Conservation (phyloP, 2,797 vertebrate genomes). For the Acrossocheilus wenchowensis region DNA sequence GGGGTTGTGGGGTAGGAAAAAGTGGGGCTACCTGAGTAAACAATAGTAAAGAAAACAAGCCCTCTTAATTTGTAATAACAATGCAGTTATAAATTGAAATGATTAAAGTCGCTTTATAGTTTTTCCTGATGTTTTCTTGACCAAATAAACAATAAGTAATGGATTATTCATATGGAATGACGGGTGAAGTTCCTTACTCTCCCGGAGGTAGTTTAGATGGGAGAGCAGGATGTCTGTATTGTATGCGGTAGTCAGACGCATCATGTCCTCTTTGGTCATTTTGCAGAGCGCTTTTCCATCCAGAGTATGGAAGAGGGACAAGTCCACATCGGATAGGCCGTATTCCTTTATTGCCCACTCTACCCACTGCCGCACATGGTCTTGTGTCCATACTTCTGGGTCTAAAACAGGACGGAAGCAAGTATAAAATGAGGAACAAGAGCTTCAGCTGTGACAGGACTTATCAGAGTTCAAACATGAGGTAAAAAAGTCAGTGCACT, state of each 20-base stretch:
- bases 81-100: not conserved
- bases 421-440: not conserved
- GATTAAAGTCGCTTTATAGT: not conserved
- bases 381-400: constrained; percentile 83
- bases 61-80: not conserved
- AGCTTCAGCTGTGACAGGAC: not conserved
- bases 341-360: constrained; percentile 90
- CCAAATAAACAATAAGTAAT: constrained; percentile 13
- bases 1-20: constrained; percentile 81
- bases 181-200: constrained; percentile 77
- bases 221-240: constrained; percentile 88
- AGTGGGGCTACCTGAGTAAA: constrained; percentile 77
- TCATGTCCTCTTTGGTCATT: constrained; percentile 86
- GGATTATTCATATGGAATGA: constrained; percentile 33
- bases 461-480: constrained; percentile 8
- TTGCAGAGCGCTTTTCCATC: constrained; percentile 86
- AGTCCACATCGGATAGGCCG: constrained; percentile 81
- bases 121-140: constrained; percentile 8
- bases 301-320: constrained; percentile 79
- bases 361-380: constrained; percentile 84
- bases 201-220: constrained; percentile 85
- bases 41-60: constrained; percentile 33
- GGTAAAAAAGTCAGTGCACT: not conserved
- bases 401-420: constrained; percentile 63
- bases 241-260: constrained; percentile 83